These are phyloP conservation scores for Xylophagus ater DNA, from an alignment of 2,888 invertebrate genomes.

Conservation along the genomic window DNA sequence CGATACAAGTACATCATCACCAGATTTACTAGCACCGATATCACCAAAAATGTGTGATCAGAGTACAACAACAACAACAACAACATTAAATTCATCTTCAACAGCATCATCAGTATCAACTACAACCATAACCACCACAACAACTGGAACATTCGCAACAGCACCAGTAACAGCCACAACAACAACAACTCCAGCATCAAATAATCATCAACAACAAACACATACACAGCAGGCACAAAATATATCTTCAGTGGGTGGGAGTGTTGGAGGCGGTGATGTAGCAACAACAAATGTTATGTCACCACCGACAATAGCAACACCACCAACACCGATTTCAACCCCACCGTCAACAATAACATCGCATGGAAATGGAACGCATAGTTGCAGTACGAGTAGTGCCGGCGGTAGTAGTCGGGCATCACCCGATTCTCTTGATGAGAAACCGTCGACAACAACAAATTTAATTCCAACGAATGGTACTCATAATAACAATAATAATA, in stretches of 20 bases:
- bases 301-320: conserved; percentile 21
- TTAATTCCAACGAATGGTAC: conserved; percentile 4
- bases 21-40: conserved; percentile 72
- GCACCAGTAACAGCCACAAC: conserved; percentile 30
- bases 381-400: conserved; percentile 27
- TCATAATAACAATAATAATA: conserved; percentile 8
- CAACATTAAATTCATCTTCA: conserved; percentile 2
- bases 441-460: conserved; percentile 31
- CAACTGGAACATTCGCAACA: conserved; percentile 19
- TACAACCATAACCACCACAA: conserved; percentile 18
- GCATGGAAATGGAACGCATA: conserved; percentile 32
- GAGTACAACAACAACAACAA: conserved; percentile 24
- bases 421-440: conserved; percentile 36
- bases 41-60: conserved; percentile 65
- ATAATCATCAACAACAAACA: not conserved
- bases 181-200: too few species aligned
- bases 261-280: conserved; percentile 25
- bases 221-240: not conserved
- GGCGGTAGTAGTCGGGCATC: conserved; percentile 34
- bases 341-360: conserved; percentile 28
- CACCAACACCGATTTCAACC: conserved; percentile 21
- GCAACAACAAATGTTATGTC: conserved; percentile 27
- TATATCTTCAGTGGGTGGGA: not conserved
- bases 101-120: conserved; percentile 12
- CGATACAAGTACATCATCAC: conserved; percentile 86